phyloP scores from a whole-genome alignment of 2,797 vertebrate species.

The Sardinella longiceps region DNA sequence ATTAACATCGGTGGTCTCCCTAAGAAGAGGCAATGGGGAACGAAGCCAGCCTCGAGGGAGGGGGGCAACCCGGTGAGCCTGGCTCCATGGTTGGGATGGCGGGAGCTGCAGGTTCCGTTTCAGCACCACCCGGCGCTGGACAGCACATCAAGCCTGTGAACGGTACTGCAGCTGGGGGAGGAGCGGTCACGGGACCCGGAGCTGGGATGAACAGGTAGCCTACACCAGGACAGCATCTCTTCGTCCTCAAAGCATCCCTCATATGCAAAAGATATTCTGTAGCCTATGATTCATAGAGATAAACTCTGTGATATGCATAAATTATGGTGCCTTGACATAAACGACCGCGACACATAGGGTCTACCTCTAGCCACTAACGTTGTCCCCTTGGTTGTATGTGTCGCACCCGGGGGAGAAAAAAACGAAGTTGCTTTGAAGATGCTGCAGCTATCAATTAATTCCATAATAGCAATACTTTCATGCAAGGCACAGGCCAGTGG shows the following conservation, averaged over 20 bases:
- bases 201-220: constrained; percentile 74
- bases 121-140: constrained; percentile 68
- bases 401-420: neutral
- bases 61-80: constrained; percentile 71
- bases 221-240: constrained; percentile 5
- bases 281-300: neutral
- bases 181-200: constrained; percentile 71
- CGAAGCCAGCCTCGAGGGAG: constrained; percentile 81
- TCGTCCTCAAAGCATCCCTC: neutral
- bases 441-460: neutral
- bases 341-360: constrained; percentile 8
- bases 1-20: constrained; percentile 32
- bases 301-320: constrained; percentile 35
- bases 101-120: constrained; percentile 64
- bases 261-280: neutral
- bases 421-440: neutral
- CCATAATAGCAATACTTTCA: neutral
- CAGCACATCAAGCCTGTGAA: constrained; percentile 79
- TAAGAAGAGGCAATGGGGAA: constrained; percentile 73
- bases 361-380: neutral
- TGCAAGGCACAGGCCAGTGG: neutral
- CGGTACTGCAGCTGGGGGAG: constrained; percentile 76
- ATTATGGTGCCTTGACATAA: neutral
- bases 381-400: neutral
- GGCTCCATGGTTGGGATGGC: constrained; percentile 71